Conservation (phyloP, 2,888 invertebrate genomes). For the Gerris lacustris region DNA sequence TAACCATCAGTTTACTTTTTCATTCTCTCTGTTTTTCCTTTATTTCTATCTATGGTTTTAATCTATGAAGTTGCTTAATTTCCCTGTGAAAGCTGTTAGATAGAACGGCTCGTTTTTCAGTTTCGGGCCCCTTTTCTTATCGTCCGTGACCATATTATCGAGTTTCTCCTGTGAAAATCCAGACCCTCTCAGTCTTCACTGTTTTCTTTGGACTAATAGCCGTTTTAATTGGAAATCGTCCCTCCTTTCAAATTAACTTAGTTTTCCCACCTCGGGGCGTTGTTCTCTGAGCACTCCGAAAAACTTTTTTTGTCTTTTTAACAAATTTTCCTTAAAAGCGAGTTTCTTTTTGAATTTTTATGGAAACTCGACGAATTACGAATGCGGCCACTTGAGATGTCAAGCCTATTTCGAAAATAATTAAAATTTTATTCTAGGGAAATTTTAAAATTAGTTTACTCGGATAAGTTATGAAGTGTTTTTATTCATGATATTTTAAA, state of each 20-base stretch:
- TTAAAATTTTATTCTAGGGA: too few relatives aligned
- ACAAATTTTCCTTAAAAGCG: not conserved
- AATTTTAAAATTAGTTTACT: too few relatives aligned
- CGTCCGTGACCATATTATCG: not conserved
- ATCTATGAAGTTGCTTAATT: not conserved
- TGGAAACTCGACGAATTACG: not conserved
- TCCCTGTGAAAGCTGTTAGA: not conserved
- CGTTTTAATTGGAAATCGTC: slow-evolving; percentile 3
- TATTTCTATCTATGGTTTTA: not conserved
- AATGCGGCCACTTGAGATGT: not conserved
- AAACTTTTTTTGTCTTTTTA: not conserved
- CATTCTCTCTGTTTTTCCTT: not conserved
- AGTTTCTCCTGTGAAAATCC: not conserved
- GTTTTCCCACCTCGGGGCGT: not conserved
- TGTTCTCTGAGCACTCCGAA: not conserved
- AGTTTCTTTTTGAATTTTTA: not conserved
- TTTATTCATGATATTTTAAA: too few relatives aligned
- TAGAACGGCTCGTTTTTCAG: not conserved
- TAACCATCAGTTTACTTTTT: too few relatives aligned
- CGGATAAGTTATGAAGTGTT: too few relatives aligned
- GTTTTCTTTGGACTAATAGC: slow-evolving; percentile 5
- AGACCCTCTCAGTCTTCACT: not conserved
- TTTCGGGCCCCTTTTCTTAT: not conserved
- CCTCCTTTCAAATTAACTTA: slow-evolving; percentile 3
- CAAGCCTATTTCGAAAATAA: not conserved